Evolutionary conservation across 1,140 invertebrate genomes (phyloP).

Genomic region (Platorchestia sp.): DNA sequence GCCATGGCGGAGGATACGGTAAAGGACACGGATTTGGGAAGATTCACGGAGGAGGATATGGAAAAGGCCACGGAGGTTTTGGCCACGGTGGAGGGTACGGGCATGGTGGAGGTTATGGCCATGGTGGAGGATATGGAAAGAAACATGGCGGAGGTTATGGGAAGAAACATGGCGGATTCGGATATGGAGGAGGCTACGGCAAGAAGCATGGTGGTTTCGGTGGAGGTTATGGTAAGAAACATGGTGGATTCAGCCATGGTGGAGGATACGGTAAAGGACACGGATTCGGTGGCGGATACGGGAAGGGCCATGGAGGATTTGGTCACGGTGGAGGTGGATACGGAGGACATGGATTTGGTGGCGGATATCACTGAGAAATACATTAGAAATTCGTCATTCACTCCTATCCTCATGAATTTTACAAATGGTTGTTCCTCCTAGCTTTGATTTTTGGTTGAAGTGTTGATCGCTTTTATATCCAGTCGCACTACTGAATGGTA

Average conservation of each 20-base stretch:
- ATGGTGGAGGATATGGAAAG: constrained; percentile 21
- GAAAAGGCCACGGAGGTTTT: not conserved
- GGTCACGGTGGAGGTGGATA: constrained; percentile 17
- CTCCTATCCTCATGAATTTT: not conserved
- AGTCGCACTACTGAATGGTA: not conserved
- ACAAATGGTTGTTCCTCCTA: not conserved
- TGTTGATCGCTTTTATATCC: not conserved
- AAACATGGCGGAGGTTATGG: not conserved
- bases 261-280: constrained; percentile 9
- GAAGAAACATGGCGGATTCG: not conserved
- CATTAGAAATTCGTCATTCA: not conserved
- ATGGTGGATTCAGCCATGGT: constrained; percentile 31
- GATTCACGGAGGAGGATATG: not conserved
- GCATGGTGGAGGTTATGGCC: not conserved
- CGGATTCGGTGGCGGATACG: constrained; percentile 21
- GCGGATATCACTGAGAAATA: constrained; percentile 31
- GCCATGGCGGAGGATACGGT: constrained; percentile 26
- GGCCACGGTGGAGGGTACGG: constrained; percentile 21
- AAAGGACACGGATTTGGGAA: not conserved
- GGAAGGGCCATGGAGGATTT: constrained; percentile 40
- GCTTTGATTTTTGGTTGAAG: not conserved
- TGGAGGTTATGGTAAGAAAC: constrained; percentile 12
- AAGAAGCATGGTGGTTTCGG: constrained; percentile 28
- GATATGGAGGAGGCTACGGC: not conserved
- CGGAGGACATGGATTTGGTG: constrained; percentile 9